Conservation (phyloP, 2,797 vertebrate genomes). For the Tapirus indicus region DNA sequence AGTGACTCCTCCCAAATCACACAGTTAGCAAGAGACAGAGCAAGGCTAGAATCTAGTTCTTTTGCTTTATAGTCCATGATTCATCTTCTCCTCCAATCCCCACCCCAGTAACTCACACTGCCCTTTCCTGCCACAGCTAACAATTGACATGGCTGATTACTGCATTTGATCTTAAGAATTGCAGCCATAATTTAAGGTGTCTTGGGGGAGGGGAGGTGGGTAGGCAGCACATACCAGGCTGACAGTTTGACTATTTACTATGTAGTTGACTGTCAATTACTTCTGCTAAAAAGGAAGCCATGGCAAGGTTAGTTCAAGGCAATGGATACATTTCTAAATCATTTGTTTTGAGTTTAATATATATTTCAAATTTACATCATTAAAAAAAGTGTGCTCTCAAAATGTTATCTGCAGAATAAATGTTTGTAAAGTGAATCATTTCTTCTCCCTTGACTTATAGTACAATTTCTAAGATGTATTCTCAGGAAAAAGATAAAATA, state of each 20-base stretch:
- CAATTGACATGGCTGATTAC: neutral
- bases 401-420: slow-evolving; percentile 14
- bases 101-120: neutral
- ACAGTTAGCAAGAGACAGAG: neutral
- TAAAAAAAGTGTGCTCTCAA: neutral
- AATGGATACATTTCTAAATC: neutral
- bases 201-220: neutral
- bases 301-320: neutral
- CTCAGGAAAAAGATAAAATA: neutral
- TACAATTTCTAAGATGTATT: slow-evolving; percentile 23
- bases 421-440: slow-evolving; percentile 40
- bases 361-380: slow-evolving; percentile 17
- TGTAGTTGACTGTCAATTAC: slow-evolving; percentile 47
- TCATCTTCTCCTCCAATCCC: neutral
- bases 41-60: neutral
- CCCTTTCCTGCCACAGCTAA: neutral
- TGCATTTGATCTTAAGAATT: slow-evolving; percentile 41
- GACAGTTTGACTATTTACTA: slow-evolving; percentile 29
- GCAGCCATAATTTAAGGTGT: slow-evolving; percentile 30
- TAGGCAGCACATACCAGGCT: neutral
- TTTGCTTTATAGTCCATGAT: neutral
- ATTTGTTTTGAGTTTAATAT: slow-evolving; percentile 14
- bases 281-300: slow-evolving; percentile 17
- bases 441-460: neutral
- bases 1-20: neutral